Percentiles rank a stretch among this genome's conserved stretches.
Evolutionary conservation across 2,113 vertebrate species (phyloP).

Genomic region (Beaufortia kweichowensis): DNA sequence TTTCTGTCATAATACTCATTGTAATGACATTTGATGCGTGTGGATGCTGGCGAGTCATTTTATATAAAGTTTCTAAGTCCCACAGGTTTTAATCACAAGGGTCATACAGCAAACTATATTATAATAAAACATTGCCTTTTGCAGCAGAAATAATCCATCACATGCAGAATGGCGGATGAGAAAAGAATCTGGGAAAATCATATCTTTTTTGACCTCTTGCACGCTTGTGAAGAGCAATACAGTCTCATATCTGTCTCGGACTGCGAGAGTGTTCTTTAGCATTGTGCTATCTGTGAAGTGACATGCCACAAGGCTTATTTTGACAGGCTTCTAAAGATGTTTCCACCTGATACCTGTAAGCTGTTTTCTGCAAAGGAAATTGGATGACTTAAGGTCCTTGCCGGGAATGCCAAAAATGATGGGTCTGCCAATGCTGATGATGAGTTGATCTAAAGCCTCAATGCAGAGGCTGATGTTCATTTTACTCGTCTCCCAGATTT

Average conservation of each 20-base stretch:
- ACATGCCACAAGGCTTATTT: conserved; percentile 59
- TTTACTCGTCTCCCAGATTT: background rate
- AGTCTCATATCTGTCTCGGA: background rate
- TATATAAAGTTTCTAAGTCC: background rate
- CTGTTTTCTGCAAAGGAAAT: conserved; percentile 54
- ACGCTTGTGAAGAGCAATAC: conserved; percentile 11
- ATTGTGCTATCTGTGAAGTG: conserved; percentile 22
- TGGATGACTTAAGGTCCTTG: conserved; percentile 60
- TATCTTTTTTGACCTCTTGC: conserved; percentile 31
- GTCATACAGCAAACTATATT: background rate
- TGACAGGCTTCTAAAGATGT: conserved; percentile 63
- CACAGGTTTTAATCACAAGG: background rate
- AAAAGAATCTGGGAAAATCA: background rate
- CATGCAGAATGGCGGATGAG: background rate
- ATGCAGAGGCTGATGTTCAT: background rate
- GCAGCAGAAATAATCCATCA: background rate
- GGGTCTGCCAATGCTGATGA: conserved; percentile 23
- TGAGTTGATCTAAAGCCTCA: conserved; percentile 7
- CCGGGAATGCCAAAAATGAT: conserved; percentile 46
- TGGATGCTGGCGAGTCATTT: background rate
- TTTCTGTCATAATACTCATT: background rate
- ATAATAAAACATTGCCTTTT: background rate
- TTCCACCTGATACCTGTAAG: conserved; percentile 55
- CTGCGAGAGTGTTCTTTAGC: background rate
- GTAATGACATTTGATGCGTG: background rate